phyloP scores from a whole-genome alignment of 2,797 vertebrate species.

The Parambassis ranga region DNA sequence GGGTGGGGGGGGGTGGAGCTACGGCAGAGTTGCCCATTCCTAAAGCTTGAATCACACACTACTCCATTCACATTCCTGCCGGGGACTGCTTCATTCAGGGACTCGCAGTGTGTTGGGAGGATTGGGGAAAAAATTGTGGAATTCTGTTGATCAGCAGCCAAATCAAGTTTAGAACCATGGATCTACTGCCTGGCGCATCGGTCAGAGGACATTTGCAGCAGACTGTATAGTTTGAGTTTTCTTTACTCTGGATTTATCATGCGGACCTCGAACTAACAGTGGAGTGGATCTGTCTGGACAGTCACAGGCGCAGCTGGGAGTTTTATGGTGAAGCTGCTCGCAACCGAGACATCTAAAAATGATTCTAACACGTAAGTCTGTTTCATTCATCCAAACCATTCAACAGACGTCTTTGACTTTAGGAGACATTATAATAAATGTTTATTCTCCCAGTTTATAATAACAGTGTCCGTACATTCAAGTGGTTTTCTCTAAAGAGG shows the following conservation, averaged over 20 bases:
- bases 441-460: background rate
- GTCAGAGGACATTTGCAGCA: constrained; percentile 24
- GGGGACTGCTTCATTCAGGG: constrained; percentile 38
- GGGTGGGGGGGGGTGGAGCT: constrained; percentile 70
- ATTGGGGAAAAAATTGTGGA: constrained; percentile 19
- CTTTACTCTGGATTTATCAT: constrained; percentile 68
- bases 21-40: constrained; percentile 64
- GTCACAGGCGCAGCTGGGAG: constrained; percentile 30
- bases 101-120: background rate
- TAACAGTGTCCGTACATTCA: background rate
- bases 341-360: constrained; percentile 44
- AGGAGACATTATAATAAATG: too few species aligned
- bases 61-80: constrained; percentile 76
- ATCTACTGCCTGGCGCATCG: constrained; percentile 50
- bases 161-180: constrained; percentile 59
- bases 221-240: constrained; percentile 16
- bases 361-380: constrained; percentile 79
- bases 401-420: too few species aligned
- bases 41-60: constrained; percentile 75
- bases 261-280: constrained; percentile 54
- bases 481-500: background rate
- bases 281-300: constrained; percentile 49
- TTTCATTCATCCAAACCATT: background rate
- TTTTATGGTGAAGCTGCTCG: constrained; percentile 39
- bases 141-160: background rate